Evolutionary conservation across 2,113 vertebrate species (phyloP), one percentile per base, ranked within the genome.

Genomic region (Brachirus orientalis): DNA sequence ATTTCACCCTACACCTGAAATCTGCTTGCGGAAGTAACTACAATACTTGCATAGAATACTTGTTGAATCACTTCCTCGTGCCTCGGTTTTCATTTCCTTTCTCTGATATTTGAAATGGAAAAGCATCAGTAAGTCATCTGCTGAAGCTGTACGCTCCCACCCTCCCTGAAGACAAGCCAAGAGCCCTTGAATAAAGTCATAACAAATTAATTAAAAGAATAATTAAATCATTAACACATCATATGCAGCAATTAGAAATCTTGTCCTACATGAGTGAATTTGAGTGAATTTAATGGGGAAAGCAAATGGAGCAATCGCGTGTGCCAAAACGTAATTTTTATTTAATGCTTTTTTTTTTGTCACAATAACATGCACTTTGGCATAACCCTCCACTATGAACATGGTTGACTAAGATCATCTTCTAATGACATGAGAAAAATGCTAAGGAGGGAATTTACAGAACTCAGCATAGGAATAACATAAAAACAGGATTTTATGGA

Each of bases 181-280:
- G 89, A 91, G 89, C 84, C 85, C 83, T 88, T 87, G 84, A 92
- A 92, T 90, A 87, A 90, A 92, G 87, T 86, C 91, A 86, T 92
- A 91, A 90, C 90, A 91, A 93, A 92, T 93, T 91, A 92, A 92
- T 94, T 91, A 91, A 91, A 93, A 94, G 89, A 92, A 92, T 93
- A 93, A 93, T 93, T 92, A 92, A 92, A 91, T 92, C 90, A 93
- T 93, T 93, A 93, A 88, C 88, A 91, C 86, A 88, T 91, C 91
- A 89, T 91, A 91, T 89, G 87, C 72, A 82, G 88, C 89, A 92
- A 92, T 92, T 93, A 92, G 87, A 91, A 90, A 89, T 88, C 87
- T 75, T 93, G 92, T 92, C 89, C 83, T 92, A 91, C 91, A 93
- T 92, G 90, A 92, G 74, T 88, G 89, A 91, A 92, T 91, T 81